Percentiles rank a stretch among this genome's conserved stretches.
phyloP scores from a whole-genome alignment of 2,113 vertebrate species.

The Ammodytes marinus region DNA sequence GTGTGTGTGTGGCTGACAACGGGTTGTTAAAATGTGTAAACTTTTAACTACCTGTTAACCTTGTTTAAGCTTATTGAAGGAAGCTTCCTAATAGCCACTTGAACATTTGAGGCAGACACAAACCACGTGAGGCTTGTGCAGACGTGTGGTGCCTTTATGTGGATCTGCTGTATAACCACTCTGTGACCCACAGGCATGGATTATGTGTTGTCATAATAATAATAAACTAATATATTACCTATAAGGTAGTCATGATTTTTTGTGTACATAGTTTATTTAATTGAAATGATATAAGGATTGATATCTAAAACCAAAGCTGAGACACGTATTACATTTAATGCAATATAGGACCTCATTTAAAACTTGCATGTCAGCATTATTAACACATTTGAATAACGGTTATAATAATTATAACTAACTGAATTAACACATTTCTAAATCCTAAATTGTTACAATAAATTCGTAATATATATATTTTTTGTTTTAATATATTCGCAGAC shows the following conservation, averaged over 20 bases:
- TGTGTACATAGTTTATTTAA: background rate
- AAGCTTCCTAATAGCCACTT: constrained; percentile 78
- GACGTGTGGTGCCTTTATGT: constrained; percentile 5
- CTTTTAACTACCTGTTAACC: constrained; percentile 69
- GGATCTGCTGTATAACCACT: background rate
- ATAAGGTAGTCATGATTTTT: background rate
- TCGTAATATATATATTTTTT: background rate
- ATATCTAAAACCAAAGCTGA: background rate
- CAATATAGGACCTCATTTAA: background rate
- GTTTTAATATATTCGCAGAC: background rate
- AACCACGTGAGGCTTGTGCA: constrained; percentile 62
- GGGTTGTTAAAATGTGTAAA: constrained; percentile 68
- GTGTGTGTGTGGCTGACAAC: constrained; percentile 48
- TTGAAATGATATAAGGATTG: background rate
- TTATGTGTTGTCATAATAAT: background rate
- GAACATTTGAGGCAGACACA: constrained; percentile 76
- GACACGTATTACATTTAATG: background rate
- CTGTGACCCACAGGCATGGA: background rate
- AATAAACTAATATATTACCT: background rate
- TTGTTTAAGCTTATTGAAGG: constrained; percentile 71
- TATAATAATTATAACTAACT: background rate
- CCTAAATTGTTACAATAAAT: background rate
- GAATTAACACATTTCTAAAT: background rate
- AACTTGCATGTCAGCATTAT: background rate
- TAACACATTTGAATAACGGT: background rate